These are phyloP conservation scores for Siphonodentalium dalli DNA, from an alignment of 2,888 invertebrate genomes.

Conservation along the genomic window DNA sequence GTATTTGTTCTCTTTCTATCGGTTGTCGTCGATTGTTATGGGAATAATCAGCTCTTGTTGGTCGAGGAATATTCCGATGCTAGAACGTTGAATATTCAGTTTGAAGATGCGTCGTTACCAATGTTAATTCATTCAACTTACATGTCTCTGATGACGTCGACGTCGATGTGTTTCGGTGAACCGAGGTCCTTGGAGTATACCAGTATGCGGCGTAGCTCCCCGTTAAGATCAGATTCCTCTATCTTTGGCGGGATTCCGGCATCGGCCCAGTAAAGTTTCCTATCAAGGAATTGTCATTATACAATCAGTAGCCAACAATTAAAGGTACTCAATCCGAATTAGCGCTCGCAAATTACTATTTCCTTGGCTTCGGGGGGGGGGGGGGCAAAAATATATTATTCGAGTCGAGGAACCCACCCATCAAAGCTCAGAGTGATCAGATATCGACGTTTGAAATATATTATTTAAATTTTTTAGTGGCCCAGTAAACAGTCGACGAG, in stretches of 20 bases:
- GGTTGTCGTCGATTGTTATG: too few relatives aligned
- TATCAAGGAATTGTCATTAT: slow-evolving; percentile 64
- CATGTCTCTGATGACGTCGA: slow-evolving; percentile 70
- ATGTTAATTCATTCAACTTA: slow-evolving; percentile 23
- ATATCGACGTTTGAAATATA: too few relatives aligned
- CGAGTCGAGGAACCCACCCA: too few relatives aligned
- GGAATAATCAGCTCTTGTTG: neutral
- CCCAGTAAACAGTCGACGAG: too few relatives aligned
- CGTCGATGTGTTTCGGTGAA: slow-evolving; percentile 84
- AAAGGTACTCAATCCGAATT: too few relatives aligned
- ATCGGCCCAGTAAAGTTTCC: slow-evolving; percentile 88
- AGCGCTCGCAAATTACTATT: too few relatives aligned
- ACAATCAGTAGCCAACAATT: neutral
- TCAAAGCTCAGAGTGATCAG: too few relatives aligned
- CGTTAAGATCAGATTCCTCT: slow-evolving; percentile 86
- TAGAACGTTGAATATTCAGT: too few relatives aligned
- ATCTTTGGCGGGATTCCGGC: slow-evolving; percentile 82
- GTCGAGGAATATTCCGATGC: neutral
- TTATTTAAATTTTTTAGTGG: too few relatives aligned
- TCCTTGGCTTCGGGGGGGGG: too few relatives aligned
- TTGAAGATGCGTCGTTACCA: neutral
- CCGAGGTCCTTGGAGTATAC: slow-evolving; percentile 31
- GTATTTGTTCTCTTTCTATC: too few relatives aligned
- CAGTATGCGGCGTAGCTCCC: slow-evolving; percentile 72
- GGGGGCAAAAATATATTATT: too few relatives aligned